phyloP scores from a whole-genome alignment of 2,888 invertebrate genomes.

The Drosophila vallismaia region DNA sequence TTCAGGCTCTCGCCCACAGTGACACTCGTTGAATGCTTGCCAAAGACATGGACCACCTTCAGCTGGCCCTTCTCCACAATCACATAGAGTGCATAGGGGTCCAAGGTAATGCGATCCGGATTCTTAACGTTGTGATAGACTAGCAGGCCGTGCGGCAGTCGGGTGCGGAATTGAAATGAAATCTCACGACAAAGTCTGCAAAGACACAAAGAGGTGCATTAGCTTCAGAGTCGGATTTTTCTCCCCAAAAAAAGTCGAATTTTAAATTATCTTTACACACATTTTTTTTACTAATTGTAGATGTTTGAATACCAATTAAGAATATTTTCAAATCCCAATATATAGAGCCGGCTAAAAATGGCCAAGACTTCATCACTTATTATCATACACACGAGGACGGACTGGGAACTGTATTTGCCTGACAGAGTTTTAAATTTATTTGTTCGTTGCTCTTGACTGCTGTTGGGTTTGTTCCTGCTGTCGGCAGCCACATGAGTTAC shows the following conservation, averaged over 20 bases:
- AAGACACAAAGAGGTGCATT: conserved; percentile 21
- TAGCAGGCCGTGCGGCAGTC: conserved; percentile 93
- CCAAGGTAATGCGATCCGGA: conserved; percentile 90
- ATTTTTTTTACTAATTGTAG: neutral
- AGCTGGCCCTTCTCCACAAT: conserved; percentile 96
- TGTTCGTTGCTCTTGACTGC: conserved; percentile 43
- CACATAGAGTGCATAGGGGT: conserved; percentile 95
- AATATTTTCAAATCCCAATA: neutral
- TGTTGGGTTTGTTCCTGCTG: conserved; percentile 13
- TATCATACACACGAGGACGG: conserved; percentile 2
- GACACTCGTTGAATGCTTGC: conserved; percentile 91
- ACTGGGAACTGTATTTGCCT: conserved; percentile 11
- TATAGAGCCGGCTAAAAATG: neutral
- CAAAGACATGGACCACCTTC: conserved; percentile 96
- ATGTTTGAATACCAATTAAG: neutral
- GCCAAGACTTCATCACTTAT: conserved; percentile 20
- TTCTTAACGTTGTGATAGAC: conserved; percentile 96
- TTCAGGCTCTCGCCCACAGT: conserved; percentile 95
- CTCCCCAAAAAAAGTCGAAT: neutral
- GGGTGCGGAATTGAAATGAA: conserved; percentile 94
- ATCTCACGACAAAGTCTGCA: conserved; percentile 93
- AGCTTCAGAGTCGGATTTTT: conserved; percentile 7
- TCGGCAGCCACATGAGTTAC: conserved; percentile 63
- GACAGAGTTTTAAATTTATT: conserved; percentile 61
- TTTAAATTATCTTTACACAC: neutral